Evolutionary conservation across 2,113 vertebrate genomes (phyloP).

Genomic region (Melanostigma gelatinosum): DNA sequence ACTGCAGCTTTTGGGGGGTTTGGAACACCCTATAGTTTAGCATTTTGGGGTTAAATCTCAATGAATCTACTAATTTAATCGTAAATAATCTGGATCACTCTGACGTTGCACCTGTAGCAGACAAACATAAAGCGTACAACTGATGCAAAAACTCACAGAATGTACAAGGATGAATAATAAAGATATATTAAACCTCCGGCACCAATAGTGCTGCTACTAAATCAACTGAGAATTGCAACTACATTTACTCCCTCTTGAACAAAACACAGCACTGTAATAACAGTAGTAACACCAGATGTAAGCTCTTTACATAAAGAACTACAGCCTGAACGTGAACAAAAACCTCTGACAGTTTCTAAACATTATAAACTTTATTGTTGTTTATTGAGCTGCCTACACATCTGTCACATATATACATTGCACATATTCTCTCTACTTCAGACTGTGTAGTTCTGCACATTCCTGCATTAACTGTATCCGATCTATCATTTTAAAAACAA

Average conservation of each 20-base stretch:
- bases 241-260: background rate
- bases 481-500: background rate
- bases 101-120: constrained; percentile 25
- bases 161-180: background rate
- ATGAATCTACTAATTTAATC: background rate
- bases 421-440: background rate
- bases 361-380: background rate
- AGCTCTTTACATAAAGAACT: background rate
- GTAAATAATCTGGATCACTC: background rate
- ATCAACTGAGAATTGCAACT: background rate
- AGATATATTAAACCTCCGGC: background rate
- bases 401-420: background rate
- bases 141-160: background rate
- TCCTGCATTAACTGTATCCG: background rate
- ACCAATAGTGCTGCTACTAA: no score
- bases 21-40: constrained; percentile 43
- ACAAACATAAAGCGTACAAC: constrained; percentile 4
- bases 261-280: background rate
- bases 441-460: background rate
- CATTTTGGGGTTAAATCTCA: constrained; percentile 47
- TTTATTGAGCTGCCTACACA: background rate
- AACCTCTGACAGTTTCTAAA: background rate
- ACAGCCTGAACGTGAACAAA: background rate
- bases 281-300: background rate
- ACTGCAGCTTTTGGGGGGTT: no score